Base-by-base conservation (phyloP, 2,888 invertebrate species). In the Oasisia sp. region DNA sequence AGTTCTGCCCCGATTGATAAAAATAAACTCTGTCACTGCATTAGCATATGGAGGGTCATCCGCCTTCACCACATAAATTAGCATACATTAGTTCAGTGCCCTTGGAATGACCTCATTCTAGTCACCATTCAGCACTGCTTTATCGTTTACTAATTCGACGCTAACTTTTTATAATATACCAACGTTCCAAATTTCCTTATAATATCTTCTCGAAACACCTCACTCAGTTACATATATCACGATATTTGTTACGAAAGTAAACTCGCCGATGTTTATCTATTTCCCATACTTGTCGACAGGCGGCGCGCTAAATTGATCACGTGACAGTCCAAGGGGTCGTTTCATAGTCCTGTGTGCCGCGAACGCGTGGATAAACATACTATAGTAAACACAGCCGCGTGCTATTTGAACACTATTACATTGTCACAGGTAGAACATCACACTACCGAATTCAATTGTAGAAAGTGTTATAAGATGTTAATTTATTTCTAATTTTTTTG, bases 1-100 rank as follows among this genome's bases (percentile, higher is more conserved):
- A 74, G 74, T 74, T 74, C 74, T 74, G 74, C 74, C 74, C 74
- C 74, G 74, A 74, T 74, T 74, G 74, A 74, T 74, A 74, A 74
- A 74, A 74, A 74, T 74, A 74, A 74, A 74, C 74, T 74, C 74
- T 74, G 74, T 74, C 74, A 74, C 74, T 74, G 74, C 74, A 74
- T 74, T 74, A 74, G 74, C 74, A 74, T 74, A 74, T 74, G 74
- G 74, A 74, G 74, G 74, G 74, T 74, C 74, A 74, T 74, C 74
- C 74, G 74, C 74, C 74, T 74, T 74, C 74, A 27, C 74, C 74
- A 74, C 74, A 74, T 74, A 74, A 74, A 74, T 74, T 74, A 74
- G 74, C 74, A 74, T 74, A 74, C 74, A 74, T 74, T 74, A 74
- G 74, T 74, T 74, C 27, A n/a, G 74, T 74, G 74, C 74, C 74